phyloP scores from a whole-genome alignment of 2,888 invertebrate species.

The Aethes cnicana region DNA sequence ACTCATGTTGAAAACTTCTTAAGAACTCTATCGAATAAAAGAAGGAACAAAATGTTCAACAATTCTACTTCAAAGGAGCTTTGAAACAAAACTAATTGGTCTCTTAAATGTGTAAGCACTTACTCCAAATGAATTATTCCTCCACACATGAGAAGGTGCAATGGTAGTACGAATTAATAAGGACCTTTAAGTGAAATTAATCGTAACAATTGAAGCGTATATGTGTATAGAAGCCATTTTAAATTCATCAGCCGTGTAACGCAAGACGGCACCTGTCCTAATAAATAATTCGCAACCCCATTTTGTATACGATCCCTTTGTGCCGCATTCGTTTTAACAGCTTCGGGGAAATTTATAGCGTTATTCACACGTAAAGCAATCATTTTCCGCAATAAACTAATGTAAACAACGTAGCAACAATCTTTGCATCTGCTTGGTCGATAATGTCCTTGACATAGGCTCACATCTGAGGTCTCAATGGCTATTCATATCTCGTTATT shows the following conservation, averaged over 20 bases:
- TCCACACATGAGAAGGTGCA: background rate
- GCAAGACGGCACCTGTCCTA: conserved; percentile 59
- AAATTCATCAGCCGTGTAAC: conserved; percentile 48
- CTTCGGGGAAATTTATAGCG: conserved; percentile 37
- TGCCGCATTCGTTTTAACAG: conserved; percentile 53
- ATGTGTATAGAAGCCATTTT: conserved; percentile 33
- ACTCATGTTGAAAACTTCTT: too few relatives aligned
- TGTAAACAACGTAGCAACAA: conserved; percentile 33
- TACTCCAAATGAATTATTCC: conserved; percentile 11
- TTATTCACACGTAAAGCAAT: conserved; percentile 23
- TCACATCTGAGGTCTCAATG: conserved; percentile 48
- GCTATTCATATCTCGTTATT: conserved; percentile 55
- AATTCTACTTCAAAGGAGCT: conserved; percentile 5
- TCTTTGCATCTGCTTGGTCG: conserved; percentile 59
- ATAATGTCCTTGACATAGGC: conserved; percentile 79
- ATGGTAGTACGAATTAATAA: conserved; percentile 8
- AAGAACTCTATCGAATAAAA: conserved; percentile 1
- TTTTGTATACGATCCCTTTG: conserved; percentile 57
- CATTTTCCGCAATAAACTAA: conserved; percentile 30
- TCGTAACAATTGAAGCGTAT: conserved; percentile 5
- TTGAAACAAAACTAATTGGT: conserved; percentile 3
- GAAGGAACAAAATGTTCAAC: background rate
- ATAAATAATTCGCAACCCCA: conserved; percentile 67
- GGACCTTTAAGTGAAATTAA: background rate
- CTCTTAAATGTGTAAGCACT: conserved; percentile 9